Evolutionary conservation across 2,888 invertebrate species (phyloP), one percentile per base, ranked within the genome.

Genomic region (Biston stratarius): DNA sequence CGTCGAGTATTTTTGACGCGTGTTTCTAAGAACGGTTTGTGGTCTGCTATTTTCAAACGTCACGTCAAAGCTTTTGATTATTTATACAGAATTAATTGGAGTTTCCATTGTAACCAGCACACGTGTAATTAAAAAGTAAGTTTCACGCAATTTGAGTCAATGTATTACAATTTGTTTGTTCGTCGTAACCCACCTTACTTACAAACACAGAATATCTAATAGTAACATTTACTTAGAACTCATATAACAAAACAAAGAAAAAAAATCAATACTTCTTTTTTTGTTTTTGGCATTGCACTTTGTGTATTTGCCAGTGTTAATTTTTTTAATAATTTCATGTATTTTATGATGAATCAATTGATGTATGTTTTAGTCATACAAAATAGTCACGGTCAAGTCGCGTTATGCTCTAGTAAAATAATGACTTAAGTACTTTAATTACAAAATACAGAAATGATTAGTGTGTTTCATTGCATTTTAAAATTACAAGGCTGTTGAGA

Each of bases 41-140:
- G 59, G 59, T 59, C 45, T 61, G 51, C 58, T 57, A 60, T 64
- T 66, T 57, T 24, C 58, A 58, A 47, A 69, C 56, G 65, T 64
- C 65, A 63, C 67, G 53, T 64, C 63, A 66, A 72, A 69, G 71
- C 71, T 71, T 71, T 71, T 72, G 73, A 65, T 73, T 75, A 73
- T 72, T 75, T 75, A 67, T 73, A 71, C 52, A 59, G 49, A 59
- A 59, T 59, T 59, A 59, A 59, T 59, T 59, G 59, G 49, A 59
- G n/a, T 59, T 48, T 49, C 64, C 70, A 71, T 74, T 73, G 72
- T 71, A 53, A 62, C 63, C 61, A 68, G 65, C 71, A 68, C 67
- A 73, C 72, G 71, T 72, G 73, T 75, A 75, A 75, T 75, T 72
- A 73, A 67, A 75, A 75, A 73, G 71, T 67, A 68, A 70, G 71